Conservation (phyloP, 2,888 invertebrate genomes). For the Luffia ferchaultella region DNA sequence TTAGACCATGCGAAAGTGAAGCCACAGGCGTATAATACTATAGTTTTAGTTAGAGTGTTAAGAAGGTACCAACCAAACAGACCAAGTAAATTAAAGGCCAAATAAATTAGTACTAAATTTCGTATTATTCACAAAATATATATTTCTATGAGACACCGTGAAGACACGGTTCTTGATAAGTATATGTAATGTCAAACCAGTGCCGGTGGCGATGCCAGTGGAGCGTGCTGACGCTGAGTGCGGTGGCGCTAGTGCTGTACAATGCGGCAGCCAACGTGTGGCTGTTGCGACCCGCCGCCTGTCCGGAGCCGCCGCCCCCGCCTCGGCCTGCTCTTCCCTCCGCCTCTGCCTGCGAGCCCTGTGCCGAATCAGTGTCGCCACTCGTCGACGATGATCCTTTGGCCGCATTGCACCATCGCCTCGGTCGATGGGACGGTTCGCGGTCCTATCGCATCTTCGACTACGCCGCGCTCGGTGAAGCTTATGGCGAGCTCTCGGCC, state of each 20-base stretch:
- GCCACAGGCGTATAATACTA: no score
- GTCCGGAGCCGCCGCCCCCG: conserved; percentile 26
- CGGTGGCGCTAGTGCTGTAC: conserved; percentile 70
- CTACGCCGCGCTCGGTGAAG: conserved; percentile 73
- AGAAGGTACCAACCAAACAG: no score
- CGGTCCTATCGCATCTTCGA: conserved; percentile 77
- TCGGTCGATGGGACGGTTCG: conserved; percentile 79
- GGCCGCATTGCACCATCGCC: conserved; percentile 67
- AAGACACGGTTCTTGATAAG: no score
- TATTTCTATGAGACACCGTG: no score
- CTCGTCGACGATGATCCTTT: conserved; percentile 53
- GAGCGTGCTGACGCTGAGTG: conserved; percentile 72
- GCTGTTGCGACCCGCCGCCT: conserved; percentile 38
- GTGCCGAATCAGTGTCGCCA: conserved; percentile 33
- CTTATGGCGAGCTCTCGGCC: conserved; percentile 68
- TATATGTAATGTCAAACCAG: no score
- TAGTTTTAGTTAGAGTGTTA: no score
- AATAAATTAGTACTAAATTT: no score
- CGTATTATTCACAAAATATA: no score
- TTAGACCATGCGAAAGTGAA: no score
- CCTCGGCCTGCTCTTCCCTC: conserved; percentile 30
- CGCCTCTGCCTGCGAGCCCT: conserved; percentile 33
- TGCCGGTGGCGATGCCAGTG: conserved; percentile 70
- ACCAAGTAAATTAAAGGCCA: no score
- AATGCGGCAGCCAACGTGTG: conserved; percentile 50